Base-by-base conservation (phyloP, 2,888 invertebrate species). In the Danaus chrysippus region DNA sequence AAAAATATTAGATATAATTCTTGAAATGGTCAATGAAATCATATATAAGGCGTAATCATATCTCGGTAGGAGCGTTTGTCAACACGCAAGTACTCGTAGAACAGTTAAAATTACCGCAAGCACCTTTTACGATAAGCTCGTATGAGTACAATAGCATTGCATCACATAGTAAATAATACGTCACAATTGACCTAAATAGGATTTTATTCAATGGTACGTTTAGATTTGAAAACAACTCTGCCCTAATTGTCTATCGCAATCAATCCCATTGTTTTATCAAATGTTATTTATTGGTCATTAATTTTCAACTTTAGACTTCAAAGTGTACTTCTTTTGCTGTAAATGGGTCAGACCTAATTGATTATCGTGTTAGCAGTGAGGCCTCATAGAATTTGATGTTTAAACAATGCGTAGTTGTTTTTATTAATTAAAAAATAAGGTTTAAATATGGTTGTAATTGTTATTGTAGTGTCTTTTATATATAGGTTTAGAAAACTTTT, bases 181-280 rank as follows among this genome's bases (percentile, higher is more conserved):
- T 62, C 64, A 64, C 53, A 17, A 8, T 23, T 64, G 62, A 64
- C 64, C 64, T 43, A 59, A 55, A 58, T 62, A 53, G 56, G 17
- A 59, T 23, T 59, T 53, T 34, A 42, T 44, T 44, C 54, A 59
- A 57, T 59, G 57, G 42, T 57, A 10, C 42, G 17, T 46, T 19
- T 23, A 15, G 12, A 42, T 34, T 59, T 60, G 59, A 62, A 65
- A 65, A 65, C 65, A 65, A 65, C 42, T 23, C 15, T 62, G 65
- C 42, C 65, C 65, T 41, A 42, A 62, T 58, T 65, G 5, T 49
- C n/a, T 10, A 52, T 42, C 10, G 49, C 43, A 59, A 62, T 58
- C 59, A 15, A 19, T 41, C 62, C 65, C 56, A 54, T 61, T 60
- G 56, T 49, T 55, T 49, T 53, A 56, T 49, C 49, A 10, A 17